A percentile compares a stretch with the other conserved stretches of the same genome.
Conservation (phyloP, 2,888 invertebrate species). For the Euplexia lucipara region DNA sequence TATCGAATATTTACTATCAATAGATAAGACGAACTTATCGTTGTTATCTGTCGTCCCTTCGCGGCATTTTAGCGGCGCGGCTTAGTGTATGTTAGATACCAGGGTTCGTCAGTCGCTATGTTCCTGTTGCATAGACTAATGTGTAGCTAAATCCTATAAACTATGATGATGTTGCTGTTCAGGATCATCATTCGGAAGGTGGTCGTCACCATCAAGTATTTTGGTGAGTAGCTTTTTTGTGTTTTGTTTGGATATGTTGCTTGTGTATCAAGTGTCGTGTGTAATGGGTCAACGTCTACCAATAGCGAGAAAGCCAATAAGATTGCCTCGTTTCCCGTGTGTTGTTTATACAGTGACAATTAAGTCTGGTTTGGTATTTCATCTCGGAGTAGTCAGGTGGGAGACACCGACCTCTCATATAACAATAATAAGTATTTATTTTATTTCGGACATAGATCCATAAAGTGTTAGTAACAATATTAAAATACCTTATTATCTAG, state of each 20-base stretch:
- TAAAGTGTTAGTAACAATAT: too few relatives aligned
- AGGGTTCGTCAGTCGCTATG: conserved; percentile 28
- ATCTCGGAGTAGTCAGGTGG: too few relatives aligned
- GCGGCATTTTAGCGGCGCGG: conserved; percentile 47
- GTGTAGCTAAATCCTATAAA: neutral
- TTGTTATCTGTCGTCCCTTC: conserved; percentile 39
- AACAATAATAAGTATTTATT: too few relatives aligned
- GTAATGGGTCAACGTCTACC: neutral
- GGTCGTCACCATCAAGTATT: conserved; percentile 18
- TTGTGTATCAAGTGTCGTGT: conserved; percentile 16
- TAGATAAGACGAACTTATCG: conserved; percentile 48
- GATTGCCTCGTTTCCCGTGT: neutral
- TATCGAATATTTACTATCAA: conserved; percentile 39
- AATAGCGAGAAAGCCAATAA: neutral
- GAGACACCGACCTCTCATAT: too few relatives aligned
- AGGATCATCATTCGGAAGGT: conserved; percentile 41
- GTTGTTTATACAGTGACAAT: neutral
- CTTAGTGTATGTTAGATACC: conserved; percentile 29
- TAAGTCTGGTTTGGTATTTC: too few relatives aligned
- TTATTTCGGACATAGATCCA: too few relatives aligned
- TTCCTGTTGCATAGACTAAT: neutral
- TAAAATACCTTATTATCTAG: too few relatives aligned
- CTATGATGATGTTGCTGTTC: conserved; percentile 33
- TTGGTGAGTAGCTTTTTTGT: conserved; percentile 40
- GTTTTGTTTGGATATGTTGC: neutral